Percentiles rank a stretch among this genome's conserved stretches.
Evolutionary conservation across 1,140 invertebrate species (phyloP).

Genomic region (Drosophila jambulina): DNA sequence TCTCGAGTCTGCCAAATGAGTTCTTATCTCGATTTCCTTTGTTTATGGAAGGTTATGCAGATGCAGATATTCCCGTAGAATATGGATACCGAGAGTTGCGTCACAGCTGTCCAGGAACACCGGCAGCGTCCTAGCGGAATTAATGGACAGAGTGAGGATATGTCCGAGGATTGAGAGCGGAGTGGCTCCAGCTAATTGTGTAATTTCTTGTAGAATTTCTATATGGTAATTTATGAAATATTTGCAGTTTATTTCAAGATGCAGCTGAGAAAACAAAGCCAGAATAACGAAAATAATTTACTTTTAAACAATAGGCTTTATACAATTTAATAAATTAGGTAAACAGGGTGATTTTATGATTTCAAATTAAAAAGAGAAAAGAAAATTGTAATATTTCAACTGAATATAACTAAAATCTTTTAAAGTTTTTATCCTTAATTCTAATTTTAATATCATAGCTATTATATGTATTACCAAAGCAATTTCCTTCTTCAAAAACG

Average conservation of each 20-base stretch:
- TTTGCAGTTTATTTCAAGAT: background rate
- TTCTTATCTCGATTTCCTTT: conserved; percentile 25
- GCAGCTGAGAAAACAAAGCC: background rate
- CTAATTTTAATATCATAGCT: background rate
- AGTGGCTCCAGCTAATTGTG: background rate
- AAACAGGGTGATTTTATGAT: fast-evolving
- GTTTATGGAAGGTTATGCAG: conserved; percentile 39
- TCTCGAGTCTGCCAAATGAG: conserved; percentile 58
- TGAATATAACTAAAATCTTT: too few relatives aligned
- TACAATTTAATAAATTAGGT: background rate
- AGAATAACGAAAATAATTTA: background rate
- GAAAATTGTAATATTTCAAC: background rate
- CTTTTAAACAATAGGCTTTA: background rate
- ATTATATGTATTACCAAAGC: background rate
- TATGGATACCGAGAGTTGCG: conserved; percentile 45
- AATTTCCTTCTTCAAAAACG: background rate
- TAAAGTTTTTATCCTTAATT: background rate
- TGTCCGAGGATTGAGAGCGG: conserved; percentile 5
- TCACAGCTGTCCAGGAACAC: conserved; percentile 59
- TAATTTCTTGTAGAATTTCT: background rate
- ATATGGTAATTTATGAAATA: background rate
- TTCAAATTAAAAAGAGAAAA: background rate
- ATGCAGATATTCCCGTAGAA: conserved; percentile 52
- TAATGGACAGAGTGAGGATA: conserved; percentile 4
- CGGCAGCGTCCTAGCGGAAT: conserved; percentile 5